Evolutionary conservation across 2,888 invertebrate species (phyloP).

Genomic region (Oxytorus armatus): DNA sequence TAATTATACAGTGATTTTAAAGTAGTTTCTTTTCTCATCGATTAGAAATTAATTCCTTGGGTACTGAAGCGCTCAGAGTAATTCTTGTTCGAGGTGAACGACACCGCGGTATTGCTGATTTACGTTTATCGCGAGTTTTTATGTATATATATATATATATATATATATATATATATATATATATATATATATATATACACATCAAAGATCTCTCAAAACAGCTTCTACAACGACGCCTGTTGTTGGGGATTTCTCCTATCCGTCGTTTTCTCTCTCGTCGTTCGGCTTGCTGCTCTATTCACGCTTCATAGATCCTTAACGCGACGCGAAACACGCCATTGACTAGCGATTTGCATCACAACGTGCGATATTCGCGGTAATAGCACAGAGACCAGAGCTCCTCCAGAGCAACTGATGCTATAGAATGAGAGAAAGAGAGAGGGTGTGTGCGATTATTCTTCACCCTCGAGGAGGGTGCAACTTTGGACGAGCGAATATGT

Average conservation of each 20-base stretch:
- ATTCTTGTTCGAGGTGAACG: slow-evolving; percentile 46
- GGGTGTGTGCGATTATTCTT: slow-evolving; percentile 52
- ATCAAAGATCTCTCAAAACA: slow-evolving; percentile 28
- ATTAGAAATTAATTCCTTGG: not conserved
- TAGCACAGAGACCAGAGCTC: slow-evolving; percentile 53
- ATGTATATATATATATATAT: not conserved
- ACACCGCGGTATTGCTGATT: slow-evolving; percentile 25
- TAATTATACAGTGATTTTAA: not conserved
- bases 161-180: not conserved
- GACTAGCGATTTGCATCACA: slow-evolving; percentile 70
- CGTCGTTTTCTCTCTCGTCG: slow-evolving; percentile 36
- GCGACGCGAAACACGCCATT: slow-evolving; percentile 64
- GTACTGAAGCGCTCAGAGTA: not conserved
- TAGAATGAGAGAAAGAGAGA: slow-evolving; percentile 42
- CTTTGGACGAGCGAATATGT: slow-evolving; percentile 8
- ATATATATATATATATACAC: not conserved
- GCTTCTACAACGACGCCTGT: slow-evolving; percentile 11
- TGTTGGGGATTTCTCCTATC: slow-evolving; percentile 29
- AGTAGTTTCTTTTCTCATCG: not conserved
- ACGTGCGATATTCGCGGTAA: slow-evolving; percentile 66
- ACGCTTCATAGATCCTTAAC: slow-evolving; percentile 66
- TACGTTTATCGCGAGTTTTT: slow-evolving; percentile 4
- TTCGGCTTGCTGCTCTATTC: slow-evolving; percentile 59
- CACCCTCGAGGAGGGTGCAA: slow-evolving; percentile 34
- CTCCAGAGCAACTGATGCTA: slow-evolving; percentile 41